Conservation (phyloP, 2,888 invertebrate species). For the Danaus chrysippus region DNA sequence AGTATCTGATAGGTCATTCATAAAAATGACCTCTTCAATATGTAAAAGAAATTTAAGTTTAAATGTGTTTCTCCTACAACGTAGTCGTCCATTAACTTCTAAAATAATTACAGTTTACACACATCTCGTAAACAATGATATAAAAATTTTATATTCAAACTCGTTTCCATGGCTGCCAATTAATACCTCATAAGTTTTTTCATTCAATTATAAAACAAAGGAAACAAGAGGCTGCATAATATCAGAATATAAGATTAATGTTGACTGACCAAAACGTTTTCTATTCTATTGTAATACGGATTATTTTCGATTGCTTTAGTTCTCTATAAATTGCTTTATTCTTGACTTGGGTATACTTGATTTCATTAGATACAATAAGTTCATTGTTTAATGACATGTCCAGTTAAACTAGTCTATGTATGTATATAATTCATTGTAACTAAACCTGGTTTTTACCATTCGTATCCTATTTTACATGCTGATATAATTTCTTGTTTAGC, state of each 20-base stretch:
- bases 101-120: background rate
- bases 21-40: too few relatives aligned
- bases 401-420: conserved; percentile 12
- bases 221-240: conserved; percentile 5
- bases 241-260: background rate
- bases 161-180: conserved; percentile 22
- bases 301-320: conserved; percentile 1
- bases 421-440: conserved; percentile 3
- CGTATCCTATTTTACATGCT: conserved; percentile 8
- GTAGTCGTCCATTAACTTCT: background rate
- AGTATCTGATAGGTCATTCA: too few relatives aligned
- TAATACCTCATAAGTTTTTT: conserved; percentile 10
- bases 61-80: background rate
- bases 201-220: conserved; percentile 11
- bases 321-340: conserved; percentile 3
- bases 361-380: conserved; percentile 13
- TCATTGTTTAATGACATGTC: conserved; percentile 17
- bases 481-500: conserved; percentile 13
- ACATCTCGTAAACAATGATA: background rate
- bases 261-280: background rate
- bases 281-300: background rate
- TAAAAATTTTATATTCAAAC: conserved; percentile 11
- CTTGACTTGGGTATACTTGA: conserved; percentile 9
- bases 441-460: conserved; percentile 17
- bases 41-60: background rate